Evolutionary conservation across 2,113 vertebrate species (phyloP).

Genomic region (Semnopithecus entellus): DNA sequence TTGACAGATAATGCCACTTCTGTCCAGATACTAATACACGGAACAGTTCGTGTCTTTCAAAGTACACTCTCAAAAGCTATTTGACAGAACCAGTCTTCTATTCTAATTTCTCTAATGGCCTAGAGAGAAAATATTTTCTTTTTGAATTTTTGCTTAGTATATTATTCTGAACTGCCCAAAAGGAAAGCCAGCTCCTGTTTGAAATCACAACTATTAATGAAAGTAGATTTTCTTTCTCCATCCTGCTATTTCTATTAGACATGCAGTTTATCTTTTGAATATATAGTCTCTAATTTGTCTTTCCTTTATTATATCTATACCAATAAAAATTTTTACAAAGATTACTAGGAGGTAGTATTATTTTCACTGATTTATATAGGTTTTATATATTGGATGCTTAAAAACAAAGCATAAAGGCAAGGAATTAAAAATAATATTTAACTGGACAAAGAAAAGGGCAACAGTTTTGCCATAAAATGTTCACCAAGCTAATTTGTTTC

Average conservation of each 20-base stretch:
- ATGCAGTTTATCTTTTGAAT: neutral
- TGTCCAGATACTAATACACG: neutral
- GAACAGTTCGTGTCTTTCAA: neutral
- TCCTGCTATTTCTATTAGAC: neutral
- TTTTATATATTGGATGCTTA: neutral
- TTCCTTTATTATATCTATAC: neutral
- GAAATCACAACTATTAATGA: neutral
- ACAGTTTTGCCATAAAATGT: neutral
- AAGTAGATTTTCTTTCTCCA: neutral
- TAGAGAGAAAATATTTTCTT: neutral
- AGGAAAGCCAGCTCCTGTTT: neutral
- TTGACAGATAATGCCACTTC: neutral
- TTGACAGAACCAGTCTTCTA: neutral
- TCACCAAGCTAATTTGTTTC: constrained; percentile 28
- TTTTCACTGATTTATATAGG: neutral
- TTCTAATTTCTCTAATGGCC: neutral
- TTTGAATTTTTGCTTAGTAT: neutral
- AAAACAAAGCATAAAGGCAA: constrained; percentile 19
- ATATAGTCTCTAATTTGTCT: neutral
- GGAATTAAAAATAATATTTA: neutral
- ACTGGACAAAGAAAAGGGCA: neutral
- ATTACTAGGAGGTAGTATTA: neutral
- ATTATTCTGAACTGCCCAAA: neutral
- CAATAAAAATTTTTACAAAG: constrained; percentile 18
- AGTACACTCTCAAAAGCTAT: neutral